Conservation (phyloP, 2,888 invertebrate species). For the Plusia festucae region DNA sequence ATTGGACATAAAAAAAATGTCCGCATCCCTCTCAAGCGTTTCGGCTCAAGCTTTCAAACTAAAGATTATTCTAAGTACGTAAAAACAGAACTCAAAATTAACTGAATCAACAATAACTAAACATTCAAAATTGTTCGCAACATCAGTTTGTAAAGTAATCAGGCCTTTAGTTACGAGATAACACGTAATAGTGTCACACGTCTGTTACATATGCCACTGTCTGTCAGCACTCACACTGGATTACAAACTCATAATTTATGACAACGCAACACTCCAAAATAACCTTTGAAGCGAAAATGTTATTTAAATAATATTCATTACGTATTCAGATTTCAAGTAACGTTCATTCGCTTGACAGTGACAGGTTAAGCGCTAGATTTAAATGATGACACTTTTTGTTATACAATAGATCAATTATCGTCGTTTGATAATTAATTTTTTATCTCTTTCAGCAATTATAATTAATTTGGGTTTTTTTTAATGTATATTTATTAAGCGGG, state of each 20-base stretch:
- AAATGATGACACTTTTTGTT: background rate
- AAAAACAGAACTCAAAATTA: background rate
- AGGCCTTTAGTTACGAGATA: conserved; percentile 3
- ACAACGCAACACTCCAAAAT: background rate
- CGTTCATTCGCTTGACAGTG: conserved; percentile 2
- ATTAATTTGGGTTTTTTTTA: too few relatives aligned
- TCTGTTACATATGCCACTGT: conserved; percentile 10
- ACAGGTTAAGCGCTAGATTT: conserved; percentile 1
- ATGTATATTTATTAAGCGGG: too few relatives aligned
- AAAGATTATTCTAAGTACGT: too few relatives aligned
- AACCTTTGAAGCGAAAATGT: background rate
- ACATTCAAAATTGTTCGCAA: background rate
- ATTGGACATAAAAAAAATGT: too few relatives aligned
- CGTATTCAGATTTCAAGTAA: conserved; percentile 3
- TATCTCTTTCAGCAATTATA: background rate
- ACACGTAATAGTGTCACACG: conserved; percentile 8
- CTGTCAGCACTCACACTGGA: conserved; percentile 12
- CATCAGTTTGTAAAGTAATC: conserved; percentile 1
- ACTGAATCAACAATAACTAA: background rate
- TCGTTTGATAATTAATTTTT: background rate
- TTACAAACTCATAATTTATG: conserved; percentile 18
- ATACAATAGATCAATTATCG: background rate
- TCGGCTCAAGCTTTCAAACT: too few relatives aligned
- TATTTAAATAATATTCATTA: conserved; percentile 7
- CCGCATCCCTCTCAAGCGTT: too few relatives aligned